A percentile compares a stretch with the other conserved stretches of the same genome.
Conservation (phyloP, 2,888 invertebrate genomes). For the Anagyrus pseudococci region DNA sequence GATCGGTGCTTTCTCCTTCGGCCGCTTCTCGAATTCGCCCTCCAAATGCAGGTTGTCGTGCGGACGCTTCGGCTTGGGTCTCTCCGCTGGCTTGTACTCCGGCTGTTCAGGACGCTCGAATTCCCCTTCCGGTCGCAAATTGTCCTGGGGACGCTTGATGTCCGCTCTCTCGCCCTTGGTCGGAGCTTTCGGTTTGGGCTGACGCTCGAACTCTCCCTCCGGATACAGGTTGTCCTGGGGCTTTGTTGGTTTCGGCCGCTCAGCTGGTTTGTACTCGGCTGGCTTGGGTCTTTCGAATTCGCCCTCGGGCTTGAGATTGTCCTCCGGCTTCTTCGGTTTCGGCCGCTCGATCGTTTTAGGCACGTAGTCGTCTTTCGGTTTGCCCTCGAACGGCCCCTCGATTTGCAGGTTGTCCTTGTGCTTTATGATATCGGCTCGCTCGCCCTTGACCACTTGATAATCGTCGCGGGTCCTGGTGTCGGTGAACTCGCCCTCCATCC, state of each 20-base stretch:
- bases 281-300: constrained; percentile 54
- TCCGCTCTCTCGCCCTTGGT: constrained; percentile 50
- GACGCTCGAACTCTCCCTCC: constrained; percentile 58
- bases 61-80: constrained; percentile 61
- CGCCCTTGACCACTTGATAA: constrained; percentile 56
- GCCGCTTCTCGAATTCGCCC: constrained; percentile 59
- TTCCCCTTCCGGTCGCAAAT: constrained; percentile 67
- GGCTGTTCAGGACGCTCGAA: constrained; percentile 52
- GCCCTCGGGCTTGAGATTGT: constrained; percentile 60
- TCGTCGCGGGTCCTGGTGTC: constrained; percentile 68
- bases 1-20: constrained; percentile 42
- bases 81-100: constrained; percentile 54
- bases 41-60: constrained; percentile 65
- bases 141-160: constrained; percentile 63
- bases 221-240: constrained; percentile 63
- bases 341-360: constrained; percentile 60
- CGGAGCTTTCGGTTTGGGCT: constrained; percentile 58
- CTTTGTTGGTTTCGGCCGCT: constrained; percentile 57
- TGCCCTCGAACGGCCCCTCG: constrained; percentile 56
- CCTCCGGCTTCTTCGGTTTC: constrained; percentile 57
- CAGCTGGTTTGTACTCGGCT: constrained; percentile 62
- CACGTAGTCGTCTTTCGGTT: constrained; percentile 58
- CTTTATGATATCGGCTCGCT: constrained; percentile 62
- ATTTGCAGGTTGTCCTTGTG: constrained; percentile 60
- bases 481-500: constrained; percentile 68